Percentiles rank a stretch among this genome's conserved stretches.
Conservation (phyloP, 2,797 vertebrate genomes). For the Setipinna tenuifilis region DNA sequence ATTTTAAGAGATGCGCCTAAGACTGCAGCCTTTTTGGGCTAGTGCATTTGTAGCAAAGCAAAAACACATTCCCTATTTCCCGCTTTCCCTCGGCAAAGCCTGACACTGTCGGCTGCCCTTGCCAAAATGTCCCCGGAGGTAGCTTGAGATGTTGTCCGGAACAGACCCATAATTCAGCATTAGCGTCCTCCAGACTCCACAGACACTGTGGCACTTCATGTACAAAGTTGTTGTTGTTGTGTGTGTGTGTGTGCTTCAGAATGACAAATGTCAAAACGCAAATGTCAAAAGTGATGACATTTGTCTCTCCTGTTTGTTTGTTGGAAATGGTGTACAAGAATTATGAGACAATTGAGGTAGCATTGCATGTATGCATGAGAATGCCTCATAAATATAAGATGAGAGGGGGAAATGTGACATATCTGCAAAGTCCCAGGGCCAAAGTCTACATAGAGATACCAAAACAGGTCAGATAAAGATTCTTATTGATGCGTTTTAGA, state of each 20-base stretch:
- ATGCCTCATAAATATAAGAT: slow-evolving; percentile 31
- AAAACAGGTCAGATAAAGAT: not conserved
- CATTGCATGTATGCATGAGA: slow-evolving; percentile 28
- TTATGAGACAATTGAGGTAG: not conserved
- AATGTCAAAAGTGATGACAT: slow-evolving; percentile 3
- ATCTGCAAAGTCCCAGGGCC: not conserved
- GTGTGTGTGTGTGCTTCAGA: not conserved
- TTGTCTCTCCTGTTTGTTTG: slow-evolving; percentile 13
- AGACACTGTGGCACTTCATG: not conserved
- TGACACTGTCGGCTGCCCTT: not conserved
- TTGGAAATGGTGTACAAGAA: not conserved
- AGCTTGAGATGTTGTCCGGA: not conserved
- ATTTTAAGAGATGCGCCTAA: not conserved
- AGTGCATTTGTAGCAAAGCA: not conserved
- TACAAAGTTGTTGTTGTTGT: not conserved
- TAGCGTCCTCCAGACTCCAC: not conserved
- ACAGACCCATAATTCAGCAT: slow-evolving; percentile 8
- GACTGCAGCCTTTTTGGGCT: not conserved
- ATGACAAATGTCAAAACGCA: not conserved
- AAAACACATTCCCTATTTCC: not conserved
- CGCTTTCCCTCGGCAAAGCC: not conserved
- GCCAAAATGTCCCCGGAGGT: not conserved
- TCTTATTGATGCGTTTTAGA: not conserved
- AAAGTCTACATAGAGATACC: not conserved
- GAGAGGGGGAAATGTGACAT: slow-evolving; percentile 23